Evolutionary conservation across 2,888 invertebrate species (phyloP), one percentile per base, ranked within the genome.

Genomic region (Fragum fragum): DNA sequence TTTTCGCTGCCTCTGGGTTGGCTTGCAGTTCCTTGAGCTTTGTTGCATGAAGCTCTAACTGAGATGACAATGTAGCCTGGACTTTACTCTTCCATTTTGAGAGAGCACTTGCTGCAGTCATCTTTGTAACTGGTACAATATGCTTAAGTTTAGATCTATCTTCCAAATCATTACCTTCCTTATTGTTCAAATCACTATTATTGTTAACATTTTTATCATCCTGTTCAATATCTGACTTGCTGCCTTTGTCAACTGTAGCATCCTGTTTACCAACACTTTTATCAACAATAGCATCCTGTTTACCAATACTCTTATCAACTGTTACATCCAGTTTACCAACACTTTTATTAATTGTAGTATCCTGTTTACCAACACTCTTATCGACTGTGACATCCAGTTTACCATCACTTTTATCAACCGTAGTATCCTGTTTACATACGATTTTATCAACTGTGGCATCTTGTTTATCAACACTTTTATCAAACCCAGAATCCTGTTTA

Each of bases 81-180:
- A 85, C 85, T 68, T 79, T 81, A 3, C 68, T 71, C 52, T 77
- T 81, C 85, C 85, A 85, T 59, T 85, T 85, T 9, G 69, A 61
- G 16, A 79, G 18, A 16, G 85, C 85, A 29, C 79, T 57, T 39
- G 74, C 79, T 5, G 81, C 36, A 21, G 85, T 77, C 68, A 85
- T 79, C 61, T 82, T 85, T 26, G 42, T 81, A 1, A 85, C 68
- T 23, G 85, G 71, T 18, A 63, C 29, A 18, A 36, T 57, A 32
- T 59, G 57, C 28, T 36, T 32, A 11, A 47, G 14, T 28, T 75
- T 74, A 9, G 76, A 66, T 29, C 73, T 28, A 18, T 73, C 73
- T 14, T 59, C 59, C 16, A 28, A 23, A 42, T 73, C 73, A 32
- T 78, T 63, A 21, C 74, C 83, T 21, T 76, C 76, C 55, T 69